Evolutionary conservation across 2,888 invertebrate species (phyloP).

Genomic region (Eristalinus sepulchralis): DNA sequence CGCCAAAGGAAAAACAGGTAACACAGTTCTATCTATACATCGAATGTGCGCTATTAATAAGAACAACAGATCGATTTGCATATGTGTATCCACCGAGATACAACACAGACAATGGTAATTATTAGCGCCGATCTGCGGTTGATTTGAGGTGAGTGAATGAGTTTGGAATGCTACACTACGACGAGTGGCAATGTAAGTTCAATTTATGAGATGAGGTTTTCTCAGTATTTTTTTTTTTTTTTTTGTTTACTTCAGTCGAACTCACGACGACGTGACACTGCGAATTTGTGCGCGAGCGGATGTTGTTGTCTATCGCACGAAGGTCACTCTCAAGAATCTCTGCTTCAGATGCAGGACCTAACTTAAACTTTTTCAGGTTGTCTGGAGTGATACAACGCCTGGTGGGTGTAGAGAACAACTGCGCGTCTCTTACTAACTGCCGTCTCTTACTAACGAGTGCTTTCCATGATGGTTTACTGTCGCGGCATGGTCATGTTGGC

Average conservation of each 20-base stretch:
- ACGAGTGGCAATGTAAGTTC: slow-evolving; percentile 11
- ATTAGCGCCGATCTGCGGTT: slow-evolving; percentile 39
- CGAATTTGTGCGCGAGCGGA: slow-evolving; percentile 8
- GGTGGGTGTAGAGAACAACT: neutral
- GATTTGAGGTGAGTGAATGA: slow-evolving; percentile 46
- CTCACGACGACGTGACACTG: slow-evolving; percentile 13
- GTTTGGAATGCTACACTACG: slow-evolving; percentile 40
- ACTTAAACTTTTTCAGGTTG: neutral
- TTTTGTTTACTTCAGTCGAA: neutral
- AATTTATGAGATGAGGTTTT: slow-evolving; percentile 4
- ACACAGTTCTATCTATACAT: neutral
- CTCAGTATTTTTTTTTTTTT: neutral
- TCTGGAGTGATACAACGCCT: too few species aligned
- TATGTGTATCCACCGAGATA: neutral
- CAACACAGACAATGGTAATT: slow-evolving; percentile 28
- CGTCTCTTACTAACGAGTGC: neutral
- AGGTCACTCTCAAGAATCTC: slow-evolving; percentile 6
- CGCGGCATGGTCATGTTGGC: neutral
- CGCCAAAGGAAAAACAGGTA: slow-evolving; percentile 7
- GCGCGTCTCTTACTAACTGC: neutral
- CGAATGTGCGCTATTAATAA: neutral
- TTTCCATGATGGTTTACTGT: neutral
- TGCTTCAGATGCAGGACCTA: neutral
- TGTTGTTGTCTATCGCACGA: slow-evolving; percentile 5
- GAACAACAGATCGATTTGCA: neutral